phyloP scores from a whole-genome alignment of 2,113 vertebrate genomes.

The Podarcis raffonei region DNA sequence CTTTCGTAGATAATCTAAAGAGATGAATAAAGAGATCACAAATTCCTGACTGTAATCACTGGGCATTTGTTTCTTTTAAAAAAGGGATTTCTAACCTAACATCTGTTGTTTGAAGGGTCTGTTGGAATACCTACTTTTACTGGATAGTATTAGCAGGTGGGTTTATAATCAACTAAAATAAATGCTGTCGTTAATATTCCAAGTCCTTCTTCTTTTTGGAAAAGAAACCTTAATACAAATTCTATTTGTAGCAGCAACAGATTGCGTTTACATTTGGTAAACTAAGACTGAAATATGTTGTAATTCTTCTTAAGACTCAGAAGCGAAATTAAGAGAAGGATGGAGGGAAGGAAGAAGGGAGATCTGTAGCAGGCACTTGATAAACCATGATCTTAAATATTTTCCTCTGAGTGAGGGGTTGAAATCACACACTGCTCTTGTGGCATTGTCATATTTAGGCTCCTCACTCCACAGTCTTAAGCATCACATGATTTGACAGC shows the following conservation, averaged over 20 bases:
- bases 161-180: conserved; percentile 8
- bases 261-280: conserved; percentile 44
- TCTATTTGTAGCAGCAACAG: conserved; percentile 27
- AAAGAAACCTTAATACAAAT: conserved; percentile 29
- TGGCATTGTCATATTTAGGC: not conserved
- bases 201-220: conserved; percentile 18
- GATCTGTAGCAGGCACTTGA: conserved; percentile 36
- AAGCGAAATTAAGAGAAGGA: not conserved
- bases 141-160: not conserved
- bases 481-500: conserved; percentile 14
- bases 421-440: not conserved
- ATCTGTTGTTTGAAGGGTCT: conserved; percentile 27
- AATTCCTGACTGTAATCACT: conserved; percentile 26
- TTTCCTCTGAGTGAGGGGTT: not conserved
- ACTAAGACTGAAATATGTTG: not conserved
- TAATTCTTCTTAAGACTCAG: not conserved
- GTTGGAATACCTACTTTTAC: not conserved
- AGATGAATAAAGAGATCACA: conserved; percentile 25
- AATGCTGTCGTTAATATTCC: conserved; percentile 33
- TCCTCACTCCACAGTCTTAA: not conserved
- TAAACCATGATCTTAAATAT: not conserved
- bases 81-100: conserved; percentile 21
- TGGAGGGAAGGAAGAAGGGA: not conserved
- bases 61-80: conserved; percentile 2
- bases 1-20: conserved; percentile 2